Evolutionary conservation across 2,888 invertebrate species (phyloP).

Genomic region (Drosophila parthenogenetica): DNA sequence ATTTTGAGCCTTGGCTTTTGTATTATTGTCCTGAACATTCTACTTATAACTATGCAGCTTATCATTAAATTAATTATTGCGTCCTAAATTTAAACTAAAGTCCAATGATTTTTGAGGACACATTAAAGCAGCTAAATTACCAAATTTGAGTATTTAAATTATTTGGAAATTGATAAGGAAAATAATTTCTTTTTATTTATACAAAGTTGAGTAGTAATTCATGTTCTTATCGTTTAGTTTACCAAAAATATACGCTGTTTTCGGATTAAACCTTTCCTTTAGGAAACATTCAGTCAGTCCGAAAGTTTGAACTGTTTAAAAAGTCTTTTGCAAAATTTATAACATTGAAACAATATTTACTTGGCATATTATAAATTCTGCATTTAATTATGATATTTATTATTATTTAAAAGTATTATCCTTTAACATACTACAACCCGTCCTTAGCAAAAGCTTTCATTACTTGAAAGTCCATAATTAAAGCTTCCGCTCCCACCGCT

Average conservation of each 20-base stretch:
- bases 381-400: too few relatives aligned
- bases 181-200: too few relatives aligned
- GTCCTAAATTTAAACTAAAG: not conserved
- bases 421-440: slow-evolving; percentile 15
- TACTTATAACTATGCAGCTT: not conserved
- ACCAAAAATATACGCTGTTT: too few relatives aligned
- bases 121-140: slow-evolving; percentile 36
- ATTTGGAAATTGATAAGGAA: too few relatives aligned
- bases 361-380: too few relatives aligned
- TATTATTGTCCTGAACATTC: slow-evolving; percentile 10
- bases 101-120: not conserved
- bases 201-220: too few relatives aligned
- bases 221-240: too few relatives aligned
- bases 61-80: slow-evolving; percentile 10
- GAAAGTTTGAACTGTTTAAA: too few relatives aligned
- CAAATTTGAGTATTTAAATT: slow-evolving; percentile 5
- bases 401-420: not conserved
- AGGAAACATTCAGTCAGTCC: too few relatives aligned
- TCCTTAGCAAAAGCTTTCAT: slow-evolving; percentile 31
- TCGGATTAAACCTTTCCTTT: too few relatives aligned
- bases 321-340: too few relatives aligned
- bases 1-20: not conserved
- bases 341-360: too few relatives aligned
- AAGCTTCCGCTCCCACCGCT: slow-evolving; percentile 10
- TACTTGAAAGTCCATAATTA: slow-evolving; percentile 45